These are phyloP conservation scores for Lepeophtheirus nordmannii DNA, from an alignment of 2,888 invertebrate genomes.

Conservation along the genomic window DNA sequence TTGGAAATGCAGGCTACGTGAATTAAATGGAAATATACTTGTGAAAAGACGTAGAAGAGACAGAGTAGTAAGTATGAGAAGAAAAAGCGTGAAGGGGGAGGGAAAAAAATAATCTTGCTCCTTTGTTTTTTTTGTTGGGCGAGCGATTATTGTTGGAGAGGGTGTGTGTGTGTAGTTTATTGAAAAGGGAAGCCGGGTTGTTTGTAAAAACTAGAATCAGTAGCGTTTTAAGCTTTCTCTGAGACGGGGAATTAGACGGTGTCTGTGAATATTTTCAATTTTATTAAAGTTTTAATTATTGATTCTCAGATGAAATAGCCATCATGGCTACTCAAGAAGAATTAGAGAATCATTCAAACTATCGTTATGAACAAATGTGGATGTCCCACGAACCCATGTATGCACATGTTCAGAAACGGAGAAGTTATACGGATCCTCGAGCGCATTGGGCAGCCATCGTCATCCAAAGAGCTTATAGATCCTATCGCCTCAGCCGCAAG, in stretches of 20 bases:
- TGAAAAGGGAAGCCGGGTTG: neutral
- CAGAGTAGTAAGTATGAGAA: too few relatives aligned
- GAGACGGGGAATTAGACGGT: neutral
- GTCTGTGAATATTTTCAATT: neutral
- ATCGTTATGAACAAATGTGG: neutral
- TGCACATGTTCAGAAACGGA: neutral
- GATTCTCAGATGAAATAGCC: neutral
- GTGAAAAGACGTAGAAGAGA: too few relatives aligned
- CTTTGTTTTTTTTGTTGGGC: too few relatives aligned
- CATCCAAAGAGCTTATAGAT: constrained; percentile 18
- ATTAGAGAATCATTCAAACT: neutral
- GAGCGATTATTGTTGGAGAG: too few relatives aligned
- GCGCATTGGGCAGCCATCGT: constrained; percentile 15
- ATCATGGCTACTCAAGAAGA: neutral
- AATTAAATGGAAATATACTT: too few relatives aligned
- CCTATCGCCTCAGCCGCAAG: constrained; percentile 2
- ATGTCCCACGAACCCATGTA: neutral
- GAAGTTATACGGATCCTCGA: neutral
- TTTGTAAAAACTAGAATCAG: neutral
- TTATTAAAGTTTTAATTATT: neutral
- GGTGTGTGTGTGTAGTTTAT: too few relatives aligned
- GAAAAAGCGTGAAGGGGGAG: too few relatives aligned
- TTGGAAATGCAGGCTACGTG: too few relatives aligned
- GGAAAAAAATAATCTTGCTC: too few relatives aligned
- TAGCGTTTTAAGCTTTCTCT: neutral